Base-by-base conservation (phyloP, 1,140 invertebrate species). In the Hyles euphorbiae region DNA sequence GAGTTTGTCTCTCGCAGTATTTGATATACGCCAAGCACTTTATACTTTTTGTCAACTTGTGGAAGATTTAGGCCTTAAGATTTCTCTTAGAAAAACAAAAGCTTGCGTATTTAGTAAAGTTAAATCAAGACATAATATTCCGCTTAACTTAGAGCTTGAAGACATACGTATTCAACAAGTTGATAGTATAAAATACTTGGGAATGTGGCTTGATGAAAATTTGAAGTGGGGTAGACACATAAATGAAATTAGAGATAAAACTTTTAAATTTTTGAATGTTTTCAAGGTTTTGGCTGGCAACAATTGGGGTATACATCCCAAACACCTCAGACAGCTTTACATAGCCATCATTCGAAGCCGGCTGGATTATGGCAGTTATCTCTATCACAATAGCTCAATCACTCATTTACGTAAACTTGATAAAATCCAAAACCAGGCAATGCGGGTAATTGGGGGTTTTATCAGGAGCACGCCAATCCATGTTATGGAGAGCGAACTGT, bases 71-170 rank as follows among this genome's bases (percentile, higher is more conserved):
- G 61, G 61, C 7, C 34, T 72, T 33, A 44, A 56, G n/a, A 49
- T 67, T 1, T 68, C 63, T 3, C n/a, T 43, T 5, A n/a, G 3
- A 11, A 72, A 68, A 58, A 63, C 51, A 48, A 72, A 68, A 60
- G 11, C 66, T 5, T 72, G 63, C 55, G 11, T 72, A 40, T 72
- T 72, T 53, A 60, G 47, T 11, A 68, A 44, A 33, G 60, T 60
- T 11, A 22, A 22, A 22, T 11, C 22, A 50, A 46, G 10, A n/a
- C 47, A 43, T 48, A 8, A 63, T 22, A 10, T 44, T 1, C 44
- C 53, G 22, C 22, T 22, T 22, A 12, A 61, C 32, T 10, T 65
- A 22, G n/a, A 40, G 34, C 50, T 66, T 40, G 57, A 67, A 10
- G 45, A 52, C n/a, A 10, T 32, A 2, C 32, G 8, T 22, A 43